These are phyloP conservation scores for Kuschelorhynchus macadamiae DNA, from an alignment of 2,888 invertebrate genomes.

Conservation along the genomic window DNA sequence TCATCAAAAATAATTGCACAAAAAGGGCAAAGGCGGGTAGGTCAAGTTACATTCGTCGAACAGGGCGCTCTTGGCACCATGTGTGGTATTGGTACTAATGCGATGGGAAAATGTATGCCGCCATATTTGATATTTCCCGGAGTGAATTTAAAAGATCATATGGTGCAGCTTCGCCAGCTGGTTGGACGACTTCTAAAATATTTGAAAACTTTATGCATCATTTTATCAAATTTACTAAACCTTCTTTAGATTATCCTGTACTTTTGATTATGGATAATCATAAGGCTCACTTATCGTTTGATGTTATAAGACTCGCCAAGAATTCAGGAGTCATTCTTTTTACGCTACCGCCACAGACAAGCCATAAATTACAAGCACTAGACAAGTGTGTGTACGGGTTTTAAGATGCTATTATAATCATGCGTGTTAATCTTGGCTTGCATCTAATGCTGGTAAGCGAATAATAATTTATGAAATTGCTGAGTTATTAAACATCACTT, in stretches of 20 bases:
- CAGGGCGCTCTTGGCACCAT: slow-evolving; percentile 34
- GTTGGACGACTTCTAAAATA: slow-evolving; percentile 27
- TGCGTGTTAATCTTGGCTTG: slow-evolving; percentile 10
- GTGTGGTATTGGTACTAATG: slow-evolving; percentile 31
- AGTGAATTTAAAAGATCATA: slow-evolving; percentile 15
- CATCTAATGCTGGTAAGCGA: slow-evolving; percentile 11
- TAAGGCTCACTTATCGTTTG: slow-evolving; percentile 8
- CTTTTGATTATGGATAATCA: slow-evolving; percentile 30
- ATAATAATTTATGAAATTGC: slow-evolving; percentile 11
- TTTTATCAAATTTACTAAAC: slow-evolving; percentile 29
- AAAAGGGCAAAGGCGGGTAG: slow-evolving; percentile 48
- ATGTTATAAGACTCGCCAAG: neutral
- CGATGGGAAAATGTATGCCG: slow-evolving; percentile 37
- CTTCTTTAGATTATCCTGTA: slow-evolving; percentile 16
- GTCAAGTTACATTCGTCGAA: slow-evolving; percentile 38
- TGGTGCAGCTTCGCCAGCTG: slow-evolving; percentile 27
- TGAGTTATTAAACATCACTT: slow-evolving; percentile 6
- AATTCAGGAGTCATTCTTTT: slow-evolving; percentile 34
- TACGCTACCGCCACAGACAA: slow-evolving; percentile 18
- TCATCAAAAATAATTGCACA: slow-evolving; percentile 43
- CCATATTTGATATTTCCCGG: slow-evolving; percentile 43
- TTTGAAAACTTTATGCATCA: slow-evolving; percentile 29
- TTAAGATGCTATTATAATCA: slow-evolving; percentile 15
- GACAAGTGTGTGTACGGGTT: slow-evolving; percentile 8
- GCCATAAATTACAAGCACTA: slow-evolving; percentile 19